Base-by-base conservation (phyloP, 2,113 vertebrate genomes). In the Cervus canadensis region DNA sequence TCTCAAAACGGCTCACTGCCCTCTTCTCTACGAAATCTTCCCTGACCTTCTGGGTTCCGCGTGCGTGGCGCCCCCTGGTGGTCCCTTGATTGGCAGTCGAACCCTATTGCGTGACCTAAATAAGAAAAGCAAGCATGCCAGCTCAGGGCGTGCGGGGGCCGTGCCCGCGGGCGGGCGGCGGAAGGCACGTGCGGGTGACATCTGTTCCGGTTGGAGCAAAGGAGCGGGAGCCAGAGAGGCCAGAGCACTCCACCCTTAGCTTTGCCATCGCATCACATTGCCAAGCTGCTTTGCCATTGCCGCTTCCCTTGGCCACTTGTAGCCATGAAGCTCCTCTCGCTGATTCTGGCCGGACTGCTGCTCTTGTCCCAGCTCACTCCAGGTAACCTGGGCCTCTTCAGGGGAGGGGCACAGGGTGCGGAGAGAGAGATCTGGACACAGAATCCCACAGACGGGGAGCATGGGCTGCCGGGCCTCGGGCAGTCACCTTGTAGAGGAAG, bases 321-420 rank as follows among this genome's bases (percentile, higher is more conserved):
- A 52, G 43, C 71, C 96, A 98, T 98, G 98, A 98, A 97, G 96
- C 86, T 97, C 78, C 93, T 98, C 48, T 54, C 57, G 50, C 91
- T 97, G 97, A 76, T 95, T 11, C 26, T 98, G 90, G 92, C 96
- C 0, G 15, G 16, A 1, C 89, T 98, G n/a, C 91, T 98, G 30
- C 94, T 98, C 78, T 9, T 96, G 86, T 86, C 94, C 52, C 96
- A 97, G 81, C 48, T 98, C 67, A 64, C 57, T 14, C 94, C 98
- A 98, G 98, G 98, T 98, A 97, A 98, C 36, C 4, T 4, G 87
- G 62, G 17, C 52, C 52, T 81, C 87, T 81, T 43, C 48, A 16
- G 45, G n/a, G 97, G 28, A 79, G 30, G 60, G 43, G 36, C 4
- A 23, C 71, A 9, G 43, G 33, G n/a, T 5, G 33, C n/a, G 3